phyloP scores from a whole-genome alignment of 2,797 vertebrate genomes.

The Trichosurus vulpecula region DNA sequence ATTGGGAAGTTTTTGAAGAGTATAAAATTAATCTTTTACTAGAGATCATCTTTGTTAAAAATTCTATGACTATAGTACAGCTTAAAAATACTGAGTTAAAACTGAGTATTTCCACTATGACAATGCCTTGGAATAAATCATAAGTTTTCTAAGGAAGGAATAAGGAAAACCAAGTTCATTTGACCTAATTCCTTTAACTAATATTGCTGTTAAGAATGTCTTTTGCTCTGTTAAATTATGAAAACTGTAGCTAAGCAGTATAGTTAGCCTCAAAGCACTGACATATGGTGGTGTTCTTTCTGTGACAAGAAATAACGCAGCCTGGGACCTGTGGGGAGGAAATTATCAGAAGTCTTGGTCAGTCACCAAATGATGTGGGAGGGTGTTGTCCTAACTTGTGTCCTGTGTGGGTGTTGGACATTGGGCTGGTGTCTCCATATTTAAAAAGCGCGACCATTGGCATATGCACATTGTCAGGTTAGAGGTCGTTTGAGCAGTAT shows the following conservation, averaged over 20 bases:
- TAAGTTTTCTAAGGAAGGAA: background rate
- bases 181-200: background rate
- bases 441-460: background rate
- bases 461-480: background rate
- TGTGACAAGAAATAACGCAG: background rate
- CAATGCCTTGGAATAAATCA: background rate
- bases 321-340: background rate
- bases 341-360: background rate
- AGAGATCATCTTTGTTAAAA: background rate
- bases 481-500: background rate
- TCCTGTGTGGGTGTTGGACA: background rate
- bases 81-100: background rate
- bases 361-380: too few relatives aligned
- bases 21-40: background rate
- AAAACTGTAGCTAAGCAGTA: rapidly evolving
- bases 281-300: background rate
- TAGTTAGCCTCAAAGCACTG: background rate
- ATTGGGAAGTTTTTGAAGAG: background rate
- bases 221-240: background rate
- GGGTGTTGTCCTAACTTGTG: background rate
- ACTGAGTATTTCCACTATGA: background rate
- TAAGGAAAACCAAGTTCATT: background rate
- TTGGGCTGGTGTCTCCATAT: background rate
- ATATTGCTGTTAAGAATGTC: background rate
- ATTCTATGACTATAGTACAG: background rate